Percentiles rank a stretch among this genome's conserved stretches.
Conservation (phyloP, 2,888 invertebrate genomes). For the Phengaris alcon region DNA sequence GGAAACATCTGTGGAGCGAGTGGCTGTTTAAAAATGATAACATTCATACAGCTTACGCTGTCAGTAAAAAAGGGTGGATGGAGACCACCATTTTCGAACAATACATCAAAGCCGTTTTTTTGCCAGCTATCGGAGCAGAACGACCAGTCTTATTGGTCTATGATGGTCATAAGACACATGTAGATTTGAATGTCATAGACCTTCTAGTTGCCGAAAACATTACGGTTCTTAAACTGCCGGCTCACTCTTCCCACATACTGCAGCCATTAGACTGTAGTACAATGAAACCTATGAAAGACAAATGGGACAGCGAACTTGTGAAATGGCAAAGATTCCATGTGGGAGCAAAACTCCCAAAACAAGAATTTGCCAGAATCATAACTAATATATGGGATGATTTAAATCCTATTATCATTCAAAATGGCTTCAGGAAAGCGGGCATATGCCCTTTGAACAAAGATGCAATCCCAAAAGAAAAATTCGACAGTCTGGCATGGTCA, state of each 20-base stretch:
- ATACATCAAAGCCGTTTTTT: slow-evolving; percentile 40
- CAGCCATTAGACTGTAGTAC: slow-evolving; percentile 42
- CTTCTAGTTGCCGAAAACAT: background rate
- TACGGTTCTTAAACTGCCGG: background rate
- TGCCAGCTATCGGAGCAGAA: slow-evolving; percentile 35
- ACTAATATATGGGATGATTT: slow-evolving; percentile 40
- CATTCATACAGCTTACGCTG: slow-evolving; percentile 42
- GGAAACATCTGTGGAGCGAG: slow-evolving; percentile 45
- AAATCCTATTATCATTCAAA: slow-evolving; percentile 36
- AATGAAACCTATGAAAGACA: slow-evolving; percentile 42
- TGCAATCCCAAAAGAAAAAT: slow-evolving; percentile 35
- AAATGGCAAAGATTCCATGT: slow-evolving; percentile 41
- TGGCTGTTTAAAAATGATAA: slow-evolving; percentile 39
- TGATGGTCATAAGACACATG: background rate
- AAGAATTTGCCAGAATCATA: slow-evolving; percentile 40
- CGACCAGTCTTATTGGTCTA: background rate
- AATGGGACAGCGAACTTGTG: slow-evolving; percentile 39
- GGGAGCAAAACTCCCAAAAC: slow-evolving; percentile 37
- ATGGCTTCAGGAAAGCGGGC: slow-evolving; percentile 43
- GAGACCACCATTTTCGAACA: slow-evolving; percentile 43
- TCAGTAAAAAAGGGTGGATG: slow-evolving; percentile 49
- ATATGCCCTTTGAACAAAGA: slow-evolving; percentile 41
- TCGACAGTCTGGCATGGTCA: slow-evolving; percentile 31
- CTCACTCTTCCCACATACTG: slow-evolving; percentile 28
- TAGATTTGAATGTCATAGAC: background rate